A percentile compares a stretch with the other conserved stretches of the same genome.
Evolutionary conservation across 1,140 invertebrate genomes (phyloP).

Genomic region (Nasonia longicornis): DNA sequence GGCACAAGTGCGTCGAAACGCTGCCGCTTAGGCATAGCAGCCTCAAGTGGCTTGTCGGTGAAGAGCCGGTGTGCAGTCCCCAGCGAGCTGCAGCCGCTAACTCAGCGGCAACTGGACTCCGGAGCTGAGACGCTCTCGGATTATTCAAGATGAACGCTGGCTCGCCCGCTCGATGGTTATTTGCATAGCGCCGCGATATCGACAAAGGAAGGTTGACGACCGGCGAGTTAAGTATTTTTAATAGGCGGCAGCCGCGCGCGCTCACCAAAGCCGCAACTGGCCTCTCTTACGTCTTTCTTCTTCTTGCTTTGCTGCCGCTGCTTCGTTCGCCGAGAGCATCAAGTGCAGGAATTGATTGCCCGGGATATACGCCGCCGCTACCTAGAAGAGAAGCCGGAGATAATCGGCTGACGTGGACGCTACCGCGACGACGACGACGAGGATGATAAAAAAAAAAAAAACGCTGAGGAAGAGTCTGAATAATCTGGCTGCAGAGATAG

Average conservation of each 20-base stretch:
- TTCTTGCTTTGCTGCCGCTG: not conserved
- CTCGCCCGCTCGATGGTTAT: slow-evolving; percentile 45
- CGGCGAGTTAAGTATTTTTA: slow-evolving; percentile 61
- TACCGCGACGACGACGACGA: too few species aligned
- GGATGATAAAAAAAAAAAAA: not conserved
- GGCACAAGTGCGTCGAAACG: slow-evolving; percentile 17
- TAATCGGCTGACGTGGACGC: slow-evolving; percentile 35
- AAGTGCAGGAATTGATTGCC: slow-evolving; percentile 46
- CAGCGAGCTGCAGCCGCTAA: slow-evolving; percentile 8
- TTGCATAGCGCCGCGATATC: slow-evolving; percentile 57
- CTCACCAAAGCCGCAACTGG: slow-evolving; percentile 50
- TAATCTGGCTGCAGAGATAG: slow-evolving; percentile 42
- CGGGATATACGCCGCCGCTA: slow-evolving; percentile 49
- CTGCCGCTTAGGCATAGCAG: not conserved
- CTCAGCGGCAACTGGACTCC: not conserved
- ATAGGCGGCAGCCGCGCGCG: slow-evolving; percentile 48
- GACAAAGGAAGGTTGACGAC: slow-evolving; percentile 53
- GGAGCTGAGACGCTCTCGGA: slow-evolving; percentile 10
- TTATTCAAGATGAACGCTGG: slow-evolving; percentile 30
- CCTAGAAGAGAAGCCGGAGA: slow-evolving; percentile 35
- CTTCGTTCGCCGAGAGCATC: slow-evolving; percentile 34
- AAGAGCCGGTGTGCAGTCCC: slow-evolving; percentile 5
- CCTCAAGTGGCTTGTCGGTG: slow-evolving; percentile 19
- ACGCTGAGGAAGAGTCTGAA: slow-evolving; percentile 13
- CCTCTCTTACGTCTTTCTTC: slow-evolving; percentile 46